Evolutionary conservation across 2,113 vertebrate genomes (phyloP), one percentile per base, ranked within the genome.

Genomic region (Plectropomus leopardus): DNA sequence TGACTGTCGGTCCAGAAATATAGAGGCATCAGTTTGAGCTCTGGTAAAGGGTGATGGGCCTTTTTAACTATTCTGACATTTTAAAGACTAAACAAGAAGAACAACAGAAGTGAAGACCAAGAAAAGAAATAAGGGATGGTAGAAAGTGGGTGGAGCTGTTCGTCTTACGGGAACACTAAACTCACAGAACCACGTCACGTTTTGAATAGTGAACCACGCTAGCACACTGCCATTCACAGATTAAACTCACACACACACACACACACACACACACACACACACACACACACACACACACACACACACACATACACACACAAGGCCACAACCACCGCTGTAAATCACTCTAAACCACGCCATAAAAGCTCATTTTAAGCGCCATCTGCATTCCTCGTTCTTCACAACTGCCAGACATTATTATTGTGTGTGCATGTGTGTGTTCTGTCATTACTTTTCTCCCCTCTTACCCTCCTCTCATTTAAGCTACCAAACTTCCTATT

Each of bases 311-410:
- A 51, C 70, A 60, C 51, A 51, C 34, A 76, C 69, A 76, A 34
- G 40, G 42, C 48, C 36, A n/a, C n/a, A 59, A 73, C 84, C 72
- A 34, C 87, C 42, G 71, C 86, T 75, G 64, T 90, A 89, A 91
- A 89, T 84, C 70, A 23, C 70, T 85, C 54, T 50, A 83, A 89
- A 88, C 84, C 80, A 63, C 60, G 7, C 76, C 58, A 78, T 88
- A 90, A 91, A 90, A 86, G 60, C 84, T 87, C 59, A 90, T 88
- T 91, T 91, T 87, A 89, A 90, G 90, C 82, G 57, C 81, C 81
- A 91, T 90, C 88, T 78, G 78, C 78, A 89, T 93, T 91, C 84
- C 82, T 84, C 74, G 2, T 80, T 44, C 48, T 84, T 86, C 82
- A 88, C 67, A 84, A 69, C 66, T 71, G 83, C 78, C 88, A 86